Conservation (phyloP, 2,113 vertebrate species). For the Limanda limanda region DNA sequence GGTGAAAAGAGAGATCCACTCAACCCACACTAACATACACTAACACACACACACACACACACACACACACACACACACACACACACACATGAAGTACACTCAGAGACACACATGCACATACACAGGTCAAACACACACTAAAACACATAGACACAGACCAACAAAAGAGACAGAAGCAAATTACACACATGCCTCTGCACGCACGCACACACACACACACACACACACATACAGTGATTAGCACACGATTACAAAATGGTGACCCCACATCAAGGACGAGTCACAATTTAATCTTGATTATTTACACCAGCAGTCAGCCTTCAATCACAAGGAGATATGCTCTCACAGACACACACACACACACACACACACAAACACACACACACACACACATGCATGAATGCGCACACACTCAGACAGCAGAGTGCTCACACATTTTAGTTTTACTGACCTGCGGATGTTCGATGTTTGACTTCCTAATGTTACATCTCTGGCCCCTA, state of each 20-base stretch:
- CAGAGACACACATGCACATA: slow-evolving; percentile 21
- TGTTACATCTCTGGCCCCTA: slow-evolving; percentile 14
- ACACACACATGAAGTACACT: slow-evolving; percentile 8
- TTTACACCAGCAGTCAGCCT: slow-evolving; percentile 23
- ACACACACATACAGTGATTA: slow-evolving; percentile 20
- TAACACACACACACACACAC: slow-evolving; percentile 4
- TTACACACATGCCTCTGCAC: background rate
- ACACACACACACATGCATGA: background rate
- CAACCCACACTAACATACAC: slow-evolving; percentile 53
- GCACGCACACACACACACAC: slow-evolving; percentile 22
- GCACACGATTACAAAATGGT: slow-evolving; percentile 42
- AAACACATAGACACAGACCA: slow-evolving; percentile 13
- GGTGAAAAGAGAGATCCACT: slow-evolving; percentile 83
- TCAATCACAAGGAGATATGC: slow-evolving; percentile 34
- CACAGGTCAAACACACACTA: background rate
- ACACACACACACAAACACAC: background rate
- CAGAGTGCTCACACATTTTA: slow-evolving; percentile 37
- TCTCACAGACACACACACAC: background rate
- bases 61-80: slow-evolving; percentile 18
- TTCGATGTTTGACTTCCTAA: slow-evolving; percentile 45
- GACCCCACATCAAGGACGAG: slow-evolving; percentile 23
- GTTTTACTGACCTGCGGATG: slow-evolving; percentile 58
- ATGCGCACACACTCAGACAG: background rate
- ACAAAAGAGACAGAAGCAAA: slow-evolving; percentile 3
- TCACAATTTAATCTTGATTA: background rate